Evolutionary conservation across 2,888 invertebrate genomes (phyloP), one percentile per base, ranked within the genome.

Genomic region (Drosophila paramelanica): DNA sequence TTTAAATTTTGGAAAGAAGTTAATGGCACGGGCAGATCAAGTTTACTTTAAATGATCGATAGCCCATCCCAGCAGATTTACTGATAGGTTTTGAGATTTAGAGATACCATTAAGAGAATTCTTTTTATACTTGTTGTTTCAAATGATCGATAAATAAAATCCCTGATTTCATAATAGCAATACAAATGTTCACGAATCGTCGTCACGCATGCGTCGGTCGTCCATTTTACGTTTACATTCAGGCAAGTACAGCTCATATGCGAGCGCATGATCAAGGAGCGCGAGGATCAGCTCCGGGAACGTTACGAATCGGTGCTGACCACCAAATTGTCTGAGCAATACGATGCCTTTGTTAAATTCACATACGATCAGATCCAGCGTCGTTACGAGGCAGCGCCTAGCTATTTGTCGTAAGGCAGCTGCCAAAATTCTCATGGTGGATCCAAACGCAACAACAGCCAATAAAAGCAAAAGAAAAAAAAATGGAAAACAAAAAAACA

Each of bases 311-410:
- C 96, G 77, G 98, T 98, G 87, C 94, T 99, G 89, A 96, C 96
- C 92, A 95, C 95, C 92, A 99, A 99, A 93, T 95, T 99, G 83
- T 97, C 98, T 71, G 99, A 99, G 93, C 99, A 99, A 93, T 99
- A 99, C 92, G 99, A 99, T 93, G 97, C 98, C 90, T 99, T 99
- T 93, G 98, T 99, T 73, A 98, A 98, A 93, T 99, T 99, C 93
- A 99, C 99, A 87, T 96, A 97, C 89, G 99, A 99, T 94, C 99
- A 99, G 94, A 96, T 99, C 91, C 97, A 97, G 91, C 96, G 95
- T 93, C 94, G 95, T 89, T 96, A 94, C 80, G 93, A 93, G 90
- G 92, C 93, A 66, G 92, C 93, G 65, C 92, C 92, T 41, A 93
- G 92, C 85, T 93, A 92, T 89, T 90, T 92, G 70, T 92, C 92